phyloP scores from a whole-genome alignment of 2,888 invertebrate genomes.

The Lycaena phlaeas region DNA sequence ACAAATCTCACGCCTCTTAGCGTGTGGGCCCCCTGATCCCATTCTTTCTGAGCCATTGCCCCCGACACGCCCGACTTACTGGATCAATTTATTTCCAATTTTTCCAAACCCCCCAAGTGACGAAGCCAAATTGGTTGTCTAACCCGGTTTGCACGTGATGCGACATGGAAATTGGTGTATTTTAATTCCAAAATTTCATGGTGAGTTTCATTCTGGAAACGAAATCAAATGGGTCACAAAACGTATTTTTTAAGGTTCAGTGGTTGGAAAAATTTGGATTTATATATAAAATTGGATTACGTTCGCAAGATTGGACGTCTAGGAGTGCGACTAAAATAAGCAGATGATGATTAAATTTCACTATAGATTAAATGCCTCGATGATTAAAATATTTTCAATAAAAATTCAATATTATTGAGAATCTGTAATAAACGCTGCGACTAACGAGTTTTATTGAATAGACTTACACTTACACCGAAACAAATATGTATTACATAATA shows the following conservation, averaged over 20 bases:
- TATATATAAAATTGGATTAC: no score
- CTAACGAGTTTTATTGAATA: no score
- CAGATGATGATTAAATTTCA: no score
- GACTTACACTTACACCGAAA: no score
- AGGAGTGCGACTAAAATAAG: no score
- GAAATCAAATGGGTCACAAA: neutral
- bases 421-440: no score
- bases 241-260: neutral
- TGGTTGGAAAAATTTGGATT: neutral
- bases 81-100: slow-evolving; percentile 67
- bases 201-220: slow-evolving; percentile 7
- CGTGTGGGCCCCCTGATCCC: slow-evolving; percentile 34
- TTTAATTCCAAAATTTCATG: slow-evolving; percentile 33
- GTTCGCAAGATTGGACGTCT: no score
- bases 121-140: slow-evolving; percentile 52
- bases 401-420: no score
- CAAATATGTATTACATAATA: no score
- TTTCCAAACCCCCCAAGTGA: slow-evolving; percentile 35
- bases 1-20: slow-evolving; percentile 12
- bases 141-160: slow-evolving; percentile 40
- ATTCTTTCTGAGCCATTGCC: slow-evolving; percentile 51
- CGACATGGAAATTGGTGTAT: slow-evolving; percentile 36
- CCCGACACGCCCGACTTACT: slow-evolving; percentile 41
- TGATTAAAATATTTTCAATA: no score
- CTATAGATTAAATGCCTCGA: no score